phyloP scores from a whole-genome alignment of 1,140 invertebrate genomes.

The Cecropterus lyciades region DNA sequence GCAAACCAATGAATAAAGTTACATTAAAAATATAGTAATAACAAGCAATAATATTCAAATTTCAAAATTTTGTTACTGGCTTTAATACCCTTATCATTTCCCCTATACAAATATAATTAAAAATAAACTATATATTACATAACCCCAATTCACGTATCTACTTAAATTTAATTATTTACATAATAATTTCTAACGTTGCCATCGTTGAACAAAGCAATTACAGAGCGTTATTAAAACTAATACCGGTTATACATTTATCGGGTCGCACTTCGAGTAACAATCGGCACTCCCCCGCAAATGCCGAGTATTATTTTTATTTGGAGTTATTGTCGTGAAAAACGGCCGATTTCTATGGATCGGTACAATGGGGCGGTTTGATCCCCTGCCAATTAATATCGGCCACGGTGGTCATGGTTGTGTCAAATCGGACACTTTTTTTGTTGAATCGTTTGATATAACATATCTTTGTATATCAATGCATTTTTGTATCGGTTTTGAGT shows the following conservation, averaged over 20 bases:
- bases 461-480: slow-evolving; percentile 38
- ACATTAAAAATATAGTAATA: too few relatives aligned
- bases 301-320: slow-evolving; percentile 70
- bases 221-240: slow-evolving; percentile 37
- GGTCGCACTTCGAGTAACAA: slow-evolving; percentile 45
- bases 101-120: too few relatives aligned
- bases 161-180: too few relatives aligned
- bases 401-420: slow-evolving; percentile 73
- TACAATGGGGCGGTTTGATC: slow-evolving; percentile 60
- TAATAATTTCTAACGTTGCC: too few relatives aligned
- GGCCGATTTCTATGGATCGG: slow-evolving; percentile 54
- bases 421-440: slow-evolving; percentile 74
- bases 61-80: too few relatives aligned
- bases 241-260: slow-evolving; percentile 23
- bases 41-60: too few relatives aligned
- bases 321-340: slow-evolving; percentile 66
- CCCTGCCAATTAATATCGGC: slow-evolving; percentile 80
- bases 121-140: too few relatives aligned
- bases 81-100: too few relatives aligned
- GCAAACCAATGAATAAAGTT: too few relatives aligned
- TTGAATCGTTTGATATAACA: slow-evolving; percentile 31
- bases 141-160: too few relatives aligned
- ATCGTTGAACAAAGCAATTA: slow-evolving; percentile 1
- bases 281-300: slow-evolving; percentile 64
- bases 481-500: background rate